Conservation (phyloP, 2,888 invertebrate genomes). For the Chloromyia formosa region DNA sequence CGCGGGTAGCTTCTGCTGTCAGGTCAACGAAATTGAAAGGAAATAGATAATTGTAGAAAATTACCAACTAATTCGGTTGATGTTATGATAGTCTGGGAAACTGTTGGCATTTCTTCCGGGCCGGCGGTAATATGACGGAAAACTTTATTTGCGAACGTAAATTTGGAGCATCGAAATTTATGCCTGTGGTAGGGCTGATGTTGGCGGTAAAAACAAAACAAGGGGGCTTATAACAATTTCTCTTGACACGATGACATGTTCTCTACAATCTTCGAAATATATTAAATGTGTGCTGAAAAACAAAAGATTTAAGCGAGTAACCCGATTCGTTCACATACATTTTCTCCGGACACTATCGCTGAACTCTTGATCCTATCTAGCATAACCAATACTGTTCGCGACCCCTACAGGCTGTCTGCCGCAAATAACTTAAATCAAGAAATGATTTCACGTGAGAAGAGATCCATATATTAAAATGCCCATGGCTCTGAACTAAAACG, state of each 20-base stretch:
- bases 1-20: not conserved
- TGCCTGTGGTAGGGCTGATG: too few species aligned
- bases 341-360: not conserved
- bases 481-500: not conserved
- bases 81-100: slow-evolving; percentile 29
- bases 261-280: too few species aligned
- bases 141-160: not conserved
- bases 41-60: slow-evolving; percentile 29
- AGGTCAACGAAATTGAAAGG: slow-evolving; percentile 23
- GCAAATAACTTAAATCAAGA: slow-evolving; percentile 3
- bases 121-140: not conserved
- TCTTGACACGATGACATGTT: too few species aligned
- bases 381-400: slow-evolving; percentile 13
- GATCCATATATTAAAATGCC: slow-evolving; percentile 36
- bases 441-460: slow-evolving; percentile 33
- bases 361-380: not conserved
- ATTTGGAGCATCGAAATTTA: not conserved
- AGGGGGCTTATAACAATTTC: too few species aligned
- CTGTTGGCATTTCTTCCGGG: not conserved
- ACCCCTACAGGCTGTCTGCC: not conserved
- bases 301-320: slow-evolving; percentile 13
- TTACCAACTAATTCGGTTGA: slow-evolving; percentile 23
- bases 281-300: not conserved
- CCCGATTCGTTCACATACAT: not conserved
- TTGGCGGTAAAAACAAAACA: too few species aligned